These are phyloP conservation scores for Atopsyche davidsoni DNA, from an alignment of 1,140 invertebrate genomes.

Conservation along the genomic window DNA sequence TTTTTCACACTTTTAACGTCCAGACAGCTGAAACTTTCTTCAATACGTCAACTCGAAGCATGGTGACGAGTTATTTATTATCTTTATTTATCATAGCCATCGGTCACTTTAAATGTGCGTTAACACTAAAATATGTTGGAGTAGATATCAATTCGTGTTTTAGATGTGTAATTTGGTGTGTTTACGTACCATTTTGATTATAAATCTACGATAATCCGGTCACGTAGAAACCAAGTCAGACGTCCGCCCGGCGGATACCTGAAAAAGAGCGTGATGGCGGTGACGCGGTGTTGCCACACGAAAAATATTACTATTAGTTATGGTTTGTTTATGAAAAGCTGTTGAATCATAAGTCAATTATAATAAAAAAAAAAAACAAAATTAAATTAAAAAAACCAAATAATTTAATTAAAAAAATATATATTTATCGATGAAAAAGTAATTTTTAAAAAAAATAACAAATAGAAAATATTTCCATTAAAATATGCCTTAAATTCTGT, in stretches of 20 bases:
- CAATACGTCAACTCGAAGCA: neutral
- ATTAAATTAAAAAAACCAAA: too few species aligned
- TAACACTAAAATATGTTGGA: neutral
- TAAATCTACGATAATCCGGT: slow-evolving; percentile 10
- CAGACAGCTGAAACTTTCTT: neutral
- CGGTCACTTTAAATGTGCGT: neutral
- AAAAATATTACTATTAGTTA: too few species aligned
- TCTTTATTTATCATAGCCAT: neutral
- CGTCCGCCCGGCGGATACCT: slow-evolving; percentile 16
- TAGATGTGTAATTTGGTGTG: neutral
- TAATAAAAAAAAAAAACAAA: too few species aligned
- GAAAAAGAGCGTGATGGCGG: slow-evolving; percentile 14
- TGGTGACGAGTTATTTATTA: neutral
- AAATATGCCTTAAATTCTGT: too few species aligned
- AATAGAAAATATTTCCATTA: too few species aligned
- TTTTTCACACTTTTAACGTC: neutral
- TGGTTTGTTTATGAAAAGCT: too few species aligned
- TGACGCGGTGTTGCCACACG: slow-evolving; percentile 12
- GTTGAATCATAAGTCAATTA: too few species aligned
- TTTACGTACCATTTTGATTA: slow-evolving; percentile 19
- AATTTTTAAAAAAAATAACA: too few species aligned
- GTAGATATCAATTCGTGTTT: neutral
- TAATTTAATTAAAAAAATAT: too few species aligned
- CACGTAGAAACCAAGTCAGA: slow-evolving; percentile 13
- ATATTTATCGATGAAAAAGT: too few species aligned